phyloP scores from a whole-genome alignment of 2,797 vertebrate genomes.

The Takifugu rubripes region DNA sequence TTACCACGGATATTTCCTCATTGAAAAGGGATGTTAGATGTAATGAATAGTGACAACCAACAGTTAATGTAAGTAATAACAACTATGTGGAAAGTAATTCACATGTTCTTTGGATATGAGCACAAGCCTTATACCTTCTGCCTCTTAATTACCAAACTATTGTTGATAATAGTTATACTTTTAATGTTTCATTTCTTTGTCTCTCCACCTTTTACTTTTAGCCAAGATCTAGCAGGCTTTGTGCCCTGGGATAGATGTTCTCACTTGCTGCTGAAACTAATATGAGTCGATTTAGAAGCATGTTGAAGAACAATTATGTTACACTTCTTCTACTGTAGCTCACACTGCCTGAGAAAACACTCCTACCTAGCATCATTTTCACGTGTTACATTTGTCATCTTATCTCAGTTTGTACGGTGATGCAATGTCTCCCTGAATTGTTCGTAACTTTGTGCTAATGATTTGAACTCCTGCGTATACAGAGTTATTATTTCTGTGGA shows the following conservation, averaged over 20 bases:
- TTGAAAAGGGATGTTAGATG: too few species aligned
- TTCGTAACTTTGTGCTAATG: background rate
- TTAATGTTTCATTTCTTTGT: slow-evolving; percentile 1
- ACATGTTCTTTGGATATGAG: too few species aligned
- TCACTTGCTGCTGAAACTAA: slow-evolving; percentile 41
- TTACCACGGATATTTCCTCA: too few species aligned
- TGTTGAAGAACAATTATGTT: slow-evolving; percentile 37
- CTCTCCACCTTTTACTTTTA: slow-evolving; percentile 39
- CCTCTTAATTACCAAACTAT: slow-evolving; percentile 6
- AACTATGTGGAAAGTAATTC: too few species aligned
- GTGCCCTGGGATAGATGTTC: slow-evolving; percentile 32
- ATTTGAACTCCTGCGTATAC: background rate
- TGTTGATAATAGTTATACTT: slow-evolving; percentile 28
- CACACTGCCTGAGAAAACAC: slow-evolving; percentile 31
- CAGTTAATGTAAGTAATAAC: too few species aligned
- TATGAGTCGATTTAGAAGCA: slow-evolving; percentile 49
- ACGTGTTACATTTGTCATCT: background rate
- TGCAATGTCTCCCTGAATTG: background rate
- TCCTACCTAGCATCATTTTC: slow-evolving; percentile 12
- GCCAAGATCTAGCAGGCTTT: slow-evolving; percentile 29
- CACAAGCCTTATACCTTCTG: too few species aligned
- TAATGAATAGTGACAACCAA: too few species aligned
- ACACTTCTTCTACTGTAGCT: slow-evolving; percentile 29
- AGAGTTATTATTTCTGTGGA: background rate
- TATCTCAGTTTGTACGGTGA: background rate